Evolutionary conservation across 1,140 invertebrate species (phyloP).

Genomic region (Drosophila sucinea): DNA sequence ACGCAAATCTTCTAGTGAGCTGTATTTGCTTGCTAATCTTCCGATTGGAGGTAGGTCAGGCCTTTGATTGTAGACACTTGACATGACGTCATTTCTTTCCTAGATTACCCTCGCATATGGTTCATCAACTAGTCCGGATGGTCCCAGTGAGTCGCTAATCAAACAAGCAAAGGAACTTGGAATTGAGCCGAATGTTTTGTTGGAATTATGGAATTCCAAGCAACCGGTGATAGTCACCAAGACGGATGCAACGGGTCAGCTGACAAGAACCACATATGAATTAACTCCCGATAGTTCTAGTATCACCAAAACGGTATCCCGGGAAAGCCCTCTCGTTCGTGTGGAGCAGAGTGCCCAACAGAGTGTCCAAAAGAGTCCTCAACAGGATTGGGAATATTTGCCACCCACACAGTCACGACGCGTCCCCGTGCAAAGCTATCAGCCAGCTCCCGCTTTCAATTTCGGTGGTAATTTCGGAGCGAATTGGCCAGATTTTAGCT

Average conservation of each 20-base stretch:
- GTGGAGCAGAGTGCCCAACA: not conserved
- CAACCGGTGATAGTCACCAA: constrained; percentile 50
- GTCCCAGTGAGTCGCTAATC: constrained; percentile 2
- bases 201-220: constrained; percentile 47
- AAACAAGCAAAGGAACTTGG: not conserved
- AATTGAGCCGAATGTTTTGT: constrained; percentile 16
- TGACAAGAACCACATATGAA: constrained; percentile 33
- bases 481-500: constrained; percentile 27
- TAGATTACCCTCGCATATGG: constrained; percentile 1
- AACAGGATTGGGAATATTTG: constrained; percentile 55
- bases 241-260: constrained; percentile 20
- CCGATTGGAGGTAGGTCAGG: constrained; percentile 31
- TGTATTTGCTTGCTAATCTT: constrained; percentile 23
- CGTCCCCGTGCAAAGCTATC: not conserved
- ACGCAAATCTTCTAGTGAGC: constrained; percentile 28
- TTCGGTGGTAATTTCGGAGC: not conserved
- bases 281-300: constrained; percentile 32
- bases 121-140: not conserved
- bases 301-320: not conserved
- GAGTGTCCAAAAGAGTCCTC: constrained; percentile 25
- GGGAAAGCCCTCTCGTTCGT: not conserved
- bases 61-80: not conserved
- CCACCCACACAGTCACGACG: constrained; percentile 4
- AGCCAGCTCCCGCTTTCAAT: not conserved
- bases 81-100: not conserved